Evolutionary conservation across 2,797 vertebrate species (phyloP).

Genomic region (Cryptoprocta ferox): DNA sequence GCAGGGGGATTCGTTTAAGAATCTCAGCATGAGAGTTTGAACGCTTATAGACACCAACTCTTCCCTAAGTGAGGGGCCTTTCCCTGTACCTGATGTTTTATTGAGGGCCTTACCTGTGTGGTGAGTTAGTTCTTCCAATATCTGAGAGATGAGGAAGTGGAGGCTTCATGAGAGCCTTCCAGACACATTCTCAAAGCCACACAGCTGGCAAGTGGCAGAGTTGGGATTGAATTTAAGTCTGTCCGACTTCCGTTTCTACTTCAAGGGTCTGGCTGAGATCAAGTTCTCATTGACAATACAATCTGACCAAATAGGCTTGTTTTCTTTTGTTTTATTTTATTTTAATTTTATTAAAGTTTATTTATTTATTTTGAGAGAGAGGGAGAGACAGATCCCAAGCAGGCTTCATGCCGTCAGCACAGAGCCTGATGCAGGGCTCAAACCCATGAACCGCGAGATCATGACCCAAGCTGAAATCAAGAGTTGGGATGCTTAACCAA

Average conservation of each 20-base stretch:
- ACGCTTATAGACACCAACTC: neutral
- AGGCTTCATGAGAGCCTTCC: neutral
- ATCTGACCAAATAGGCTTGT: neutral
- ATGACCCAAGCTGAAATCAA: too few species aligned
- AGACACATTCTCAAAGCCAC: neutral
- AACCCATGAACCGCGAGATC: too few species aligned
- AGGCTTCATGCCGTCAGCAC: too few species aligned
- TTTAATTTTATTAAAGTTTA: too few species aligned
- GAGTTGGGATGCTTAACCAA: too few species aligned
- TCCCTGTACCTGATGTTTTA: rapidly evolving
- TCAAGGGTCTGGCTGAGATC: neutral
- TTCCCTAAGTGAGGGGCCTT: neutral
- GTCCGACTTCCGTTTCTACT: neutral
- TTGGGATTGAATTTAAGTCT: neutral
- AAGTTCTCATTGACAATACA: too few species aligned
- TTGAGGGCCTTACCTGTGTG: neutral
- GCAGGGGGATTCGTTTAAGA: neutral
- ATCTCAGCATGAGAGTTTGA: neutral
- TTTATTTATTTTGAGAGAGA: too few species aligned
- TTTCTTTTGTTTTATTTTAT: neutral
- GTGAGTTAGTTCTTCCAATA: neutral
- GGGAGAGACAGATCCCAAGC: too few species aligned
- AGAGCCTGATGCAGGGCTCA: too few species aligned
- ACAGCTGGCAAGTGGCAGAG: neutral
- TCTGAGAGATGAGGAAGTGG: neutral